Base-by-base conservation (phyloP, 2,113 vertebrate species). In the Cairina moschata region DNA sequence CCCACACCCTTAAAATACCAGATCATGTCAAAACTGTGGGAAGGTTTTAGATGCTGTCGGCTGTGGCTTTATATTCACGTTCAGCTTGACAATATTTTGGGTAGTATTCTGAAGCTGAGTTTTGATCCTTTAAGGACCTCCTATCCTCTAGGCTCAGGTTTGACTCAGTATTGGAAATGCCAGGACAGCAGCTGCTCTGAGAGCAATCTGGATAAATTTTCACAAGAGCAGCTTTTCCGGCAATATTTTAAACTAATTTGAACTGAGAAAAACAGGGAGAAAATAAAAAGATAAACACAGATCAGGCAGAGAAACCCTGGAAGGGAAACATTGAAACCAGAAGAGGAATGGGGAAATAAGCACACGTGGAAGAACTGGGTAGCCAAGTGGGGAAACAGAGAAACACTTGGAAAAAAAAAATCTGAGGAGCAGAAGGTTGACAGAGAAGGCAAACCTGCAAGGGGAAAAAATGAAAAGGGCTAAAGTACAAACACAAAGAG, bases 361-460 rank as follows among this genome's bases (percentile, higher is more conserved):
- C 8, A 16, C 21, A 72, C 93, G 79, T 62, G 69, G 81, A 91
- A 86, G 91, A 76, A 81, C 80, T 81, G 31, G 46, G 76, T 48
- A 95, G 92, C 68, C 83, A 93, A 94, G 91, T 36, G 75, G 52
- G 83, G 62, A 91, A 95, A 85, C 83, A 93, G 73, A 91, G 78
- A 95, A 96, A 94, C 84, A 96, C 69, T 95, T 73, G 77, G 83
- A 36, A 88, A 72, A 94, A 67, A 94, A 94, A 80, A 10, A 60
- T 60, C 63, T 72, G 56, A 93, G 76, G 34, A 97, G 76, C 90
- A 92, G 86, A 94, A 92, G 84, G 74, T 50, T 91, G 95, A 92
- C 46, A 96, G 76, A 87, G 81, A 59, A 82, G 79, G 42, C 46
- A 96, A 95, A 94, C 87, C 80, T 89, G 62, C 17, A 63, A 77